Percentiles rank a stretch among this genome's conserved stretches.
Conservation (phyloP, 2,888 invertebrate genomes). For the Tinea pellionella region DNA sequence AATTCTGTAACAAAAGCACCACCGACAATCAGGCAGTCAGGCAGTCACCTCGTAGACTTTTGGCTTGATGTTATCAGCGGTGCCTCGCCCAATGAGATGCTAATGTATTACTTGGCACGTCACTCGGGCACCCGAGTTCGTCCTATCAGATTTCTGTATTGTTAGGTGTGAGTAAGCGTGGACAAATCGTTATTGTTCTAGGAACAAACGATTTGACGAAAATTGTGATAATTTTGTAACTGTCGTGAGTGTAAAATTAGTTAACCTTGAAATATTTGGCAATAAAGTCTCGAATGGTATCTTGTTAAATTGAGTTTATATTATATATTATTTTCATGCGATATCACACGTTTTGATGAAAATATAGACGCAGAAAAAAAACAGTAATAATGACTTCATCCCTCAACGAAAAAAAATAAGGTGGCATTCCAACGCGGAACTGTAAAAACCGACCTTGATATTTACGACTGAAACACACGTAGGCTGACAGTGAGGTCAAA, state of each 20-base stretch:
- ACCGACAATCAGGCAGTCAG: background rate
- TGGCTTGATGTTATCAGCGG: slow-evolving; percentile 40
- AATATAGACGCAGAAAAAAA: no score
- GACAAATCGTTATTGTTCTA: slow-evolving; percentile 28
- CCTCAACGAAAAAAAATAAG: background rate
- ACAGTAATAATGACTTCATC: background rate
- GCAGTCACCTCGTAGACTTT: slow-evolving; percentile 22
- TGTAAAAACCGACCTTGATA: background rate
- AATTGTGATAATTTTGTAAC: background rate
- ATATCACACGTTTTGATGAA: no score
- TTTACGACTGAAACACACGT: background rate
- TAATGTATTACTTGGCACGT: slow-evolving; percentile 64
- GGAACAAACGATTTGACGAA: background rate
- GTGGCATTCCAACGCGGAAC: background rate
- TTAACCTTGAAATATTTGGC: slow-evolving; percentile 10
- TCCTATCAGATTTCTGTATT: slow-evolving; percentile 49
- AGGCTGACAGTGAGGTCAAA: background rate
- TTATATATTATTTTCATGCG: no score
- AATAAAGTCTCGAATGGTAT: background rate
- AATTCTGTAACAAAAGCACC: background rate
- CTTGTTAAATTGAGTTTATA: no score
- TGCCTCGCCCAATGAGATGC: slow-evolving; percentile 39
- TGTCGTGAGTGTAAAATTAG: background rate
- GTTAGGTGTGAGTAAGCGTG: slow-evolving; percentile 33
- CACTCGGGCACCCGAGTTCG: slow-evolving; percentile 28